phyloP scores from a whole-genome alignment of 1,140 invertebrate species.

The Pectinophora gossypiella region DNA sequence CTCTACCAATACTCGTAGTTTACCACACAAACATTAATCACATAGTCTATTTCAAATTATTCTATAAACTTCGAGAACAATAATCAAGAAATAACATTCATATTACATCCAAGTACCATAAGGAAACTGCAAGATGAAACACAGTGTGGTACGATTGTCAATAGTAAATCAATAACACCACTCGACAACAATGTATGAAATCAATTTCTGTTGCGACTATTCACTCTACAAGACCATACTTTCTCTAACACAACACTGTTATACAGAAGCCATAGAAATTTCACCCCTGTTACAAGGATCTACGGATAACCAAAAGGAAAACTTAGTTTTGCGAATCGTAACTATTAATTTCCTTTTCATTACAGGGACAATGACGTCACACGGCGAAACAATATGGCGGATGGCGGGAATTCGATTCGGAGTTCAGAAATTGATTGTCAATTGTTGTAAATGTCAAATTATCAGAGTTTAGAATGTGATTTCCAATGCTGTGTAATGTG shows the following conservation, averaged over 20 bases:
- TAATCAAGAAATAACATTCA: no score
- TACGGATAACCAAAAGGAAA: no score
- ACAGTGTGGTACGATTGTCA: background rate
- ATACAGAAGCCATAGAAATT: background rate
- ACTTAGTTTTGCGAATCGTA: background rate
- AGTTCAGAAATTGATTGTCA: no score
- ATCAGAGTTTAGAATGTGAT: no score
- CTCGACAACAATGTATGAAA: background rate
- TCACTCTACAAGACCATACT: background rate
- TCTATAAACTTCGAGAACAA: no score
- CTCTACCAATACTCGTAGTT: no score
- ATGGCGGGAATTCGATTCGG: background rate
- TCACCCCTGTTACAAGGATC: background rate
- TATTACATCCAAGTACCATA: no score
- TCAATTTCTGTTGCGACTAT: background rate
- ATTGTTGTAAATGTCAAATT: no score
- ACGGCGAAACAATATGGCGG: conserved; percentile 13
- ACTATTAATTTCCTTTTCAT: conserved; percentile 70
- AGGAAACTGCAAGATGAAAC: no score
- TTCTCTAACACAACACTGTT: background rate
- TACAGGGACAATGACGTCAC: conserved; percentile 57
- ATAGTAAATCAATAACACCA: background rate
- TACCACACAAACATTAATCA: no score
- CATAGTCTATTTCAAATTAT: no score
- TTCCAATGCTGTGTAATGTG: no score